Evolutionary conservation across 2,113 vertebrate species (phyloP).

Genomic region (Crocuta crocuta): DNA sequence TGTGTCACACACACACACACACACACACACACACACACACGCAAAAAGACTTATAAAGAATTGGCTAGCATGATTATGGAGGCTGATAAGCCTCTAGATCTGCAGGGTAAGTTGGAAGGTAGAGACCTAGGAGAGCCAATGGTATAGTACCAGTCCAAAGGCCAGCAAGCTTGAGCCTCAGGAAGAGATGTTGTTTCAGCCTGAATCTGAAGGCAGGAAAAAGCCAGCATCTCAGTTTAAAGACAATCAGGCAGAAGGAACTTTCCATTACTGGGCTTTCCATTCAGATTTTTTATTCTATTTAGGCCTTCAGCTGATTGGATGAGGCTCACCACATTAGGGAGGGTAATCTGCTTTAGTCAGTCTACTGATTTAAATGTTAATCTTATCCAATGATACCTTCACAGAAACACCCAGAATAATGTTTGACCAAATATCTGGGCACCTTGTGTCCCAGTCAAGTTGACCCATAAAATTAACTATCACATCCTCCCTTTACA

Average conservation of each 20-base stretch:
- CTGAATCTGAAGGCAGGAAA: not conserved
- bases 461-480: not conserved
- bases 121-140: not conserved
- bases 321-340: not conserved
- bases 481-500: not conserved
- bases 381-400: not conserved
- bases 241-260: not conserved
- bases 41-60: not conserved
- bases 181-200: not conserved
- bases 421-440: conserved; percentile 18
- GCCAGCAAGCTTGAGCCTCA: not conserved
- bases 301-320: not conserved
- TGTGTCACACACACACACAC: too few relatives aligned
- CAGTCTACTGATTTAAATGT: not conserved
- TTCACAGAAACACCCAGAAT: not conserved
- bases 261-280: not conserved
- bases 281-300: not conserved
- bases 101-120: not conserved
- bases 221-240: not conserved
- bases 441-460: not conserved
- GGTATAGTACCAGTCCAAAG: not conserved
- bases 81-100: not conserved
- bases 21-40: too few relatives aligned
- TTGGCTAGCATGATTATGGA: not conserved
- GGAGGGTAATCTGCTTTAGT: not conserved